phyloP scores from a whole-genome alignment of 2,888 invertebrate species.

The Mimumesa dahlbomi region DNA sequence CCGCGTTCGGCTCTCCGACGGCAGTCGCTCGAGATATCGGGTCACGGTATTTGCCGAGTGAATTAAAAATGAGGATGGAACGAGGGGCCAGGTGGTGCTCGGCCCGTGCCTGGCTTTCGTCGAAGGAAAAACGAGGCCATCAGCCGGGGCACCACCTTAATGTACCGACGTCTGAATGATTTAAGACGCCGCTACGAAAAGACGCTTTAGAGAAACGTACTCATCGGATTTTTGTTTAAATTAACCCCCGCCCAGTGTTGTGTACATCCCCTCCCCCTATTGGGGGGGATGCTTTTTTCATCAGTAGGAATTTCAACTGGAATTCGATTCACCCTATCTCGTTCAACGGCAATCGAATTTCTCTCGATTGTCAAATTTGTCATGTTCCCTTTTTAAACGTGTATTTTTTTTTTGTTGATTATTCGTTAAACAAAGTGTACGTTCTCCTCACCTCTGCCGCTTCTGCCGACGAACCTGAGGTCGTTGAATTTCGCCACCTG shows the following conservation, averaged over 20 bases:
- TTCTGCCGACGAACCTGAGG: conserved; percentile 97
- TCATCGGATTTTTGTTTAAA: conserved; percentile 40
- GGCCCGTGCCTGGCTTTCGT: conserved; percentile 42
- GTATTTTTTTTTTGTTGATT: no score
- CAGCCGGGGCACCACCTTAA: conserved; percentile 70
- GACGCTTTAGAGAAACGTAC: conserved; percentile 36
- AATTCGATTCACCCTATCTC: no score
- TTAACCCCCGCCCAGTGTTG: neutral
- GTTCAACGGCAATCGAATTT: no score
- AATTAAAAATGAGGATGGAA: conserved; percentile 78
- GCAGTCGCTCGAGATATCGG: conserved; percentile 50
- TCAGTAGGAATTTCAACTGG: no score
- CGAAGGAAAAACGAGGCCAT: conserved; percentile 72
- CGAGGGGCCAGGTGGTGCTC: conserved; percentile 56
- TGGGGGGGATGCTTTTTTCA: no score
- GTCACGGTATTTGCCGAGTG: conserved; percentile 75
- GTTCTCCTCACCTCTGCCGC: conserved; percentile 98
- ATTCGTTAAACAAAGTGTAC: no score
- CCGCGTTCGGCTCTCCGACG: conserved; percentile 58
- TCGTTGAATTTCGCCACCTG: conserved; percentile 99
- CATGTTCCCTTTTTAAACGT: no score
- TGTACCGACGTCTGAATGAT: conserved; percentile 72
- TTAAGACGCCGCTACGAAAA: conserved; percentile 55
- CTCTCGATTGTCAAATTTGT: no score
- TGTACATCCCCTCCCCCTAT: no score